phyloP scores from a whole-genome alignment of 2,113 vertebrate genomes.

The Phrynosoma platyrhinos region DNA sequence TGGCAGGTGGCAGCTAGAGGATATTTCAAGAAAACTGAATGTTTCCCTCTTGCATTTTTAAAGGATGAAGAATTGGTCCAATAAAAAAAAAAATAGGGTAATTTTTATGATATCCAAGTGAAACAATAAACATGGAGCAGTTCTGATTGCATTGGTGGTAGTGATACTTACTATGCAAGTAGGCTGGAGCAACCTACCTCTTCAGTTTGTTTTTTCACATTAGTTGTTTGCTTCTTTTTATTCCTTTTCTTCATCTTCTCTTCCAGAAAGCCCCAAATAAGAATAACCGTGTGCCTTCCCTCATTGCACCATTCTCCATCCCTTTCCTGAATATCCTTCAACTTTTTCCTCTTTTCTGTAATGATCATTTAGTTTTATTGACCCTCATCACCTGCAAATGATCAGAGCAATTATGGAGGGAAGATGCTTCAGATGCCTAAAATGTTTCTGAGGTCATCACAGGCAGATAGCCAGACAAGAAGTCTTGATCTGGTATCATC shows the following conservation, averaged over 20 bases:
- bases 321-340: background rate
- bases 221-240: background rate
- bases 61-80: background rate
- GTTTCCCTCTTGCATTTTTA: background rate
- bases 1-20: too few species aligned
- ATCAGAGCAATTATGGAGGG: background rate
- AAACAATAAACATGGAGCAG: background rate
- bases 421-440: background rate
- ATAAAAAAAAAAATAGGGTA: background rate
- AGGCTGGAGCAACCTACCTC: background rate
- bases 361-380: background rate
- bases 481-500: background rate
- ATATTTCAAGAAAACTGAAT: background rate
- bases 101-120: background rate
- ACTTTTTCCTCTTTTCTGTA: background rate
- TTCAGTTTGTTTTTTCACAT: background rate
- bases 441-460: background rate
- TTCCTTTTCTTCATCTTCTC: background rate
- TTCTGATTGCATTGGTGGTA: background rate
- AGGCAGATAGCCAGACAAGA: background rate
- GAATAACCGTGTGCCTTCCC: too few species aligned
- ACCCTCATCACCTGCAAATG: background rate
- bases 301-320: background rate
- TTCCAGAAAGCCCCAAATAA: background rate
- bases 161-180: background rate